Evolutionary conservation across 2,888 invertebrate genomes (phyloP).

Genomic region (Drosophila mimica): DNA sequence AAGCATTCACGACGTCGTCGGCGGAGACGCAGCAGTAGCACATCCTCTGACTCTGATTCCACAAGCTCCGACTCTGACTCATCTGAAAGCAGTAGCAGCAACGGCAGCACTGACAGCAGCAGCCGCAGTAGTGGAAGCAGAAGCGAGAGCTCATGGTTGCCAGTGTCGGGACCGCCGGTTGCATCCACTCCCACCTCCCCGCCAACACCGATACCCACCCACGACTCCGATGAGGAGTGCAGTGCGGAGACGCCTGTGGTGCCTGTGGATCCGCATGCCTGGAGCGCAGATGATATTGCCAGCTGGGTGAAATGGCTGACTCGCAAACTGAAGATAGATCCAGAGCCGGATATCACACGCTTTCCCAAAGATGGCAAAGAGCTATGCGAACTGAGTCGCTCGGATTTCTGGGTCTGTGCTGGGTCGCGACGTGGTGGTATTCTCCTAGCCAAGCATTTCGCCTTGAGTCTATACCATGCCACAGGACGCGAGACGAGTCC

Average conservation of each 20-base stretch:
- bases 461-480: constrained; percentile 87
- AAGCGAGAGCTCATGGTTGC: constrained; percentile 15
- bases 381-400: constrained; percentile 87
- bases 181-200: constrained; percentile 24
- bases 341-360: constrained; percentile 85
- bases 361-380: constrained; percentile 87
- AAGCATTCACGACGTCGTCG: constrained; percentile 19
- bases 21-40: constrained; percentile 44
- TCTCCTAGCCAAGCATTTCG: constrained; percentile 88
- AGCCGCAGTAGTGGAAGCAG: constrained; percentile 20
- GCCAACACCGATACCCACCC: constrained; percentile 15
- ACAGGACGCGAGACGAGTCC: constrained; percentile 88
- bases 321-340: constrained; percentile 87
- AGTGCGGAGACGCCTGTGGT: constrained; percentile 68
- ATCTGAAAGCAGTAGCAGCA: constrained; percentile 23
- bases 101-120: constrained; percentile 14
- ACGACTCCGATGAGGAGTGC: constrained; percentile 44
- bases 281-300: constrained; percentile 87
- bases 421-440: constrained; percentile 86
- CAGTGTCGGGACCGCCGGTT: constrained; percentile 1
- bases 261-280: constrained; percentile 88
- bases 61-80: constrained; percentile 33
- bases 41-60: constrained; percentile 37
- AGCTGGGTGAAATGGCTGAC: constrained; percentile 88
- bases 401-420: constrained; percentile 87